Evolutionary conservation across 1,140 invertebrate genomes (phyloP), one percentile per base, ranked within the genome.

Genomic region (Protaetia brevitarsis): DNA sequence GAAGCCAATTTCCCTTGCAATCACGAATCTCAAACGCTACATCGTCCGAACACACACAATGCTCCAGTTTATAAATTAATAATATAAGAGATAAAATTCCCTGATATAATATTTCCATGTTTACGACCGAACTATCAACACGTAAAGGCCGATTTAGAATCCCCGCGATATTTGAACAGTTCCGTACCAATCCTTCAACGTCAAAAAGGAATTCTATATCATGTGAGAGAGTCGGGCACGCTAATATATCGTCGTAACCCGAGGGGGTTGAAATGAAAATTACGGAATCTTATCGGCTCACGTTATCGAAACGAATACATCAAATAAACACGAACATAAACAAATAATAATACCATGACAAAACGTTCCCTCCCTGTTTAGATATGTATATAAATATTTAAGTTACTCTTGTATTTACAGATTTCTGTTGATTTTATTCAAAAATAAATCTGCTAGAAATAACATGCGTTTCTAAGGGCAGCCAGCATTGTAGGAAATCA

Each of bases 111-210:
- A n/a, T n/a, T 37, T 37, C 34, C 34, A 13, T 37, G 34, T 37
- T 37, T 37, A 16, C 34, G 34, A 37, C 16, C 16, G n/a, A 37
- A 16, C 34, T 37, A 37, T 37, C 34, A 37, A 37, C 34, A 37
- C 34, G 34, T 37, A 37, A 37, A 37, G n/a, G 34, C 16, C 16
- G 3, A 3, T 37, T 11, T 13, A 37, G 16, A 37, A 37, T 37
- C 10, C 34, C 16, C 5, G 34, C 34, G 16, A 37, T 11, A 37
- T 11, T 16, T 16, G 10, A 37, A 37, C 34, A n/a, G 31, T 34
- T 34, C 31, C 31, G 34, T 37, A 37, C n/a, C 34, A 37, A 37
- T 37, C 34, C 34, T 37, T 37, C 34, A 37, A 37, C 34, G 34
- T 37, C 34, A 37, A 37, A 16, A 37, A 37, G 10, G 34, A 37